A percentile compares a stretch with the other conserved stretches of the same genome.
phyloP scores from a whole-genome alignment of 2,113 vertebrate species.

The Stegostoma tigrinum region DNA sequence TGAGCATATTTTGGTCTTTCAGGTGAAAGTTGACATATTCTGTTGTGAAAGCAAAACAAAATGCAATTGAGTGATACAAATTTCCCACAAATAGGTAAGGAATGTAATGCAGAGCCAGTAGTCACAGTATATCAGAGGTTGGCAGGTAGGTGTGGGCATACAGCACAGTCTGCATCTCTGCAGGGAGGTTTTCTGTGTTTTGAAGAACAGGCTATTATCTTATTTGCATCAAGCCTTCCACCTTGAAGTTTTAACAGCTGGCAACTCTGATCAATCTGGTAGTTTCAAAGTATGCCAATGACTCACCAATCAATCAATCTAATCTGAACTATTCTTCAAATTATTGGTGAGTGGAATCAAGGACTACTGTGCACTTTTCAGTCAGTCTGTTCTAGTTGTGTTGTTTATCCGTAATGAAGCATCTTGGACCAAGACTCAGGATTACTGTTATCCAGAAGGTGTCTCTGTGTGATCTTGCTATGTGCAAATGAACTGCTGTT shows the following conservation, averaged over 20 bases:
- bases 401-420: not conserved
- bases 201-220: not conserved
- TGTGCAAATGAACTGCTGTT: not conserved
- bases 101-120: not conserved
- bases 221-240: not conserved
- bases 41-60: not conserved
- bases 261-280: not conserved
- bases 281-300: not conserved
- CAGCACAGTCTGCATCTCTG: not conserved
- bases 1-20: not conserved
- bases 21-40: not conserved
- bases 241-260: not conserved
- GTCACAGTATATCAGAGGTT: not conserved
- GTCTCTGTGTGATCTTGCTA: not conserved
- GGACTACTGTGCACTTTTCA: not conserved
- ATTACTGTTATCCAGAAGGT: not conserved
- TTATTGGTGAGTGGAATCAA: not conserved
- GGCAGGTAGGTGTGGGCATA: not conserved
- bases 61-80: not conserved
- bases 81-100: not conserved
- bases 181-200: not conserved
- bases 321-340: not conserved
- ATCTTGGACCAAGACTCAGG: not conserved
- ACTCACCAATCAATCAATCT: not conserved
- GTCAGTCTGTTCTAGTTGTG: not conserved